phyloP scores from a whole-genome alignment of 2,113 vertebrate species.

The Peromyscus polionotus region DNA sequence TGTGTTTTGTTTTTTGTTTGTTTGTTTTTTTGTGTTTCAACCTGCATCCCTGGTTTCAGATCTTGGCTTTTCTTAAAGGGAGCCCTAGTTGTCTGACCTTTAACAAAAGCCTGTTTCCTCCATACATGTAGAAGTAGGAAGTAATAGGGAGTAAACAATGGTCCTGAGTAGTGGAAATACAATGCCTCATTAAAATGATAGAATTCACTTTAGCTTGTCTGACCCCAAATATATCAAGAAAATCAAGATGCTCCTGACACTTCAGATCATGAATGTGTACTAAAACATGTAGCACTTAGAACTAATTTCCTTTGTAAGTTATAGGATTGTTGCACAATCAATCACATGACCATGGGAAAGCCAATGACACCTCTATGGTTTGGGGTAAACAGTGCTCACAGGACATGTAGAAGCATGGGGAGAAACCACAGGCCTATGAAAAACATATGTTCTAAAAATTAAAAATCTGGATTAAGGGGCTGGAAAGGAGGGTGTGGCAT shows the following conservation, averaged over 20 bases:
- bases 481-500: not conserved
- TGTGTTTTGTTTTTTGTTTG: not conserved
- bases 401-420: not conserved
- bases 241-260: not conserved
- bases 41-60: not conserved
- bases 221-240: not conserved
- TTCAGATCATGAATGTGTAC: not conserved
- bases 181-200: conserved; percentile 9
- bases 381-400: not conserved
- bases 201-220: not conserved
- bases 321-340: not conserved
- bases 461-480: not conserved
- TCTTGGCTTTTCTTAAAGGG: not conserved
- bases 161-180: not conserved
- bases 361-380: not conserved
- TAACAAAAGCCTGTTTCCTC: not conserved
- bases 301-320: not conserved
- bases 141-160: not conserved
- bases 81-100: not conserved
- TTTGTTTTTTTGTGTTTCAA: too few species aligned
- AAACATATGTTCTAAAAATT: not conserved
- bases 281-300: not conserved
- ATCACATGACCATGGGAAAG: not conserved
- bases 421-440: not conserved
- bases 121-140: not conserved